Evolutionary conservation across 2,113 vertebrate species (phyloP).

Genomic region (Bambusicola thoracicus): DNA sequence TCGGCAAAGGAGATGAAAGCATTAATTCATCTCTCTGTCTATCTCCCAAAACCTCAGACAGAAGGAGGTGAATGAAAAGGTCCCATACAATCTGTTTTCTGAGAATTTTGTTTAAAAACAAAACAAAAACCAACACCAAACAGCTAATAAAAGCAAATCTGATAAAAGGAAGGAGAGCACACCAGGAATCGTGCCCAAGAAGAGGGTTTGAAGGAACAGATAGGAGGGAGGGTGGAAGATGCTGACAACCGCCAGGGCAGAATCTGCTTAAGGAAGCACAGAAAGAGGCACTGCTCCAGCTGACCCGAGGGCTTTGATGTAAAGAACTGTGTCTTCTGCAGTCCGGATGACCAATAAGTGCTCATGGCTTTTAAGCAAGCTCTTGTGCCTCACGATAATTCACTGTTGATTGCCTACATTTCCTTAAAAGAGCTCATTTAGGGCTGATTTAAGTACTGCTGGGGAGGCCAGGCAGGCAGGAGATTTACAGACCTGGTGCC

Average conservation of each 20-base stretch:
- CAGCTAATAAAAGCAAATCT: background rate
- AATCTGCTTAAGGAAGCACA: background rate
- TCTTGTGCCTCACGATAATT: constrained; percentile 52
- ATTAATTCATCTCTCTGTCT: background rate
- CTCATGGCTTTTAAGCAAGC: constrained; percentile 13
- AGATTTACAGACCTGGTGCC: background rate
- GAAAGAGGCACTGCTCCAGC: background rate
- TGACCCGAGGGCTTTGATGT: background rate
- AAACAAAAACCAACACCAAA: too few species aligned
- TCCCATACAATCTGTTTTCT: background rate
- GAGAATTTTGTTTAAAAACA: background rate
- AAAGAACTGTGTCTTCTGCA: constrained; percentile 28
- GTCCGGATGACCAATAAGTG: constrained; percentile 59
- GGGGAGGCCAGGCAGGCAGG: background rate
- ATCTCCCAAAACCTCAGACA: background rate
- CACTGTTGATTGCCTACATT: constrained; percentile 60
- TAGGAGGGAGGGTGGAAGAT: background rate
- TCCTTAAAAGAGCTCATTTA: constrained; percentile 63
- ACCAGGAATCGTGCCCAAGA: background rate
- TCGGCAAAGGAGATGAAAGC: background rate
- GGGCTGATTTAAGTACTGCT: constrained; percentile 58
- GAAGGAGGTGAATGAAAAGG: background rate
- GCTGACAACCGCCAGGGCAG: background rate
- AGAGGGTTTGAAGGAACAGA: background rate
- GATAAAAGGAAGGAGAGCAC: background rate